phyloP scores from a whole-genome alignment of 2,797 vertebrate genomes.

The Eutrigla gurnardus region DNA sequence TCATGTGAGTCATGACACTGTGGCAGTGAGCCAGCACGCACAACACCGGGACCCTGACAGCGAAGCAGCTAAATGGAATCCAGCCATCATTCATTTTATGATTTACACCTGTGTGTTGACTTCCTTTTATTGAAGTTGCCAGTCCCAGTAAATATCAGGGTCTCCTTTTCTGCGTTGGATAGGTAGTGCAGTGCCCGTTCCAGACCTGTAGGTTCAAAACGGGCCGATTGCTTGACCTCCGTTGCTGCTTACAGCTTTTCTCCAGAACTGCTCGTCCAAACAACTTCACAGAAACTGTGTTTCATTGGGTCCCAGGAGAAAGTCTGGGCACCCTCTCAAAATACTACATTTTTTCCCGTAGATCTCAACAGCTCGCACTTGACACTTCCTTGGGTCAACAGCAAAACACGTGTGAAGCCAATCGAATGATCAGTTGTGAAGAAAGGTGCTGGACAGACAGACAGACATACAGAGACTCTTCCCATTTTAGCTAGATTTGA shows the following conservation, averaged over 20 bases:
- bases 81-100: background rate
- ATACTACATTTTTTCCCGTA: background rate
- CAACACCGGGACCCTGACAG: constrained; percentile 9
- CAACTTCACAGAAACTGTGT: background rate
- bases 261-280: background rate
- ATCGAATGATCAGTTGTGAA: background rate
- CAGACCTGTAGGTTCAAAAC: background rate
- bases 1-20: background rate
- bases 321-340: background rate
- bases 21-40: constrained; percentile 6
- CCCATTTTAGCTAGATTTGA: background rate
- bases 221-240: background rate
- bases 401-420: background rate
- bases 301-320: background rate
- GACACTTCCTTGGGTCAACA: background rate
- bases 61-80: constrained; percentile 1
- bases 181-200: background rate
- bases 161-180: background rate
- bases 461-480: background rate
- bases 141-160: background rate
- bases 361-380: background rate
- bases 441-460: background rate
- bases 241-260: constrained; percentile 2
- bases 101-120: background rate
- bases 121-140: background rate